These are phyloP conservation scores for Sinohyriopsis cumingii DNA, from an alignment of 2,888 invertebrate species.

Conservation along the genomic window DNA sequence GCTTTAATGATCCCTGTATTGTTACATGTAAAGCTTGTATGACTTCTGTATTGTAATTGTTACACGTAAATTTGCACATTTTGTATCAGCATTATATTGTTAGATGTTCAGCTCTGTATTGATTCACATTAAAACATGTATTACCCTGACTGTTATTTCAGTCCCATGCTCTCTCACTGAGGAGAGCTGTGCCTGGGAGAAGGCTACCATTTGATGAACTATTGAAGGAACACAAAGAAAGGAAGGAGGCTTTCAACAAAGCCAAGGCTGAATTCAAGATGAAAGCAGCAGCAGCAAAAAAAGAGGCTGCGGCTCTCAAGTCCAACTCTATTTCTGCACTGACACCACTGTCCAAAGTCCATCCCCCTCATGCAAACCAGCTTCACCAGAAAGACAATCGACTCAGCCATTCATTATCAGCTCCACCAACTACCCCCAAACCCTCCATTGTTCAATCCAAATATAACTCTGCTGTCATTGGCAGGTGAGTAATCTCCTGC, in stretches of 20 bases:
- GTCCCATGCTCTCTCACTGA: conserved; percentile 79
- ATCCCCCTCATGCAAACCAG: background rate
- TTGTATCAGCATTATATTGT: too few relatives aligned
- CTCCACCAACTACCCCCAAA: too few relatives aligned
- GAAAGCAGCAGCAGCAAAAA: conserved; percentile 37
- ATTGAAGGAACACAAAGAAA: conserved; percentile 82
- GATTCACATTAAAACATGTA: background rate
- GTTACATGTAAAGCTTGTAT: too few relatives aligned
- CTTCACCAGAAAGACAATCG: conserved; percentile 2
- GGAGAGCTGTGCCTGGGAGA: conserved; percentile 82
- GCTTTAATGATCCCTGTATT: too few relatives aligned
- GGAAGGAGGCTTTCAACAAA: conserved; percentile 75
- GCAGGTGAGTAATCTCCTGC: too few relatives aligned
- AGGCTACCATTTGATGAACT: conserved; percentile 84
- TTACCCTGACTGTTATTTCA: conserved; percentile 29
- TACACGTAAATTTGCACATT: too few relatives aligned
- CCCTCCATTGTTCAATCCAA: too few relatives aligned
- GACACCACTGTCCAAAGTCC: conserved; percentile 5
- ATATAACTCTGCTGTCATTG: too few relatives aligned
- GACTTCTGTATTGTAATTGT: too few relatives aligned
- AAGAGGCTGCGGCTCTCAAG: conserved; percentile 19
- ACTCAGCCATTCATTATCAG: too few relatives aligned
- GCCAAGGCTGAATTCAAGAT: conserved; percentile 55
- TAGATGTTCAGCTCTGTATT: too few relatives aligned
- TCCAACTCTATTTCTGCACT: conserved; percentile 15